Conservation (phyloP, 2,888 invertebrate species). For the Cerastoderma edule region DNA sequence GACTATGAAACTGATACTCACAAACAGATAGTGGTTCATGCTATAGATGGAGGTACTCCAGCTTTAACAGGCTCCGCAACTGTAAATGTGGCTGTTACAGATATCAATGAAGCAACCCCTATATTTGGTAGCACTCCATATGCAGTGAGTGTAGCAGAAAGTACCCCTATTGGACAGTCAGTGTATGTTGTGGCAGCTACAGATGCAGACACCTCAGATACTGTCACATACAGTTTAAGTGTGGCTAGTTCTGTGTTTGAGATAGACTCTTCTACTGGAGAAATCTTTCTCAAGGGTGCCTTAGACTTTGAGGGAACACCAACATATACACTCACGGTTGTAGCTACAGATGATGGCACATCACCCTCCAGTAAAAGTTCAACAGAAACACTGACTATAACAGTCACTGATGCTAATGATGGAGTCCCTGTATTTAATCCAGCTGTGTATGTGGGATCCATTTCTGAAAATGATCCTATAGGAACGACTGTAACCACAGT, state of each 20-base stretch:
- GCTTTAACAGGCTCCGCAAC: conserved; percentile 93
- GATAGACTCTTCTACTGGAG: conserved; percentile 37
- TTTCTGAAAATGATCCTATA: conserved; percentile 64
- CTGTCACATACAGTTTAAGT: conserved; percentile 33
- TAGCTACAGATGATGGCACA: conserved; percentile 41
- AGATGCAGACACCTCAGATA: conserved; percentile 70
- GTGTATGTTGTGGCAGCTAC: conserved; percentile 59
- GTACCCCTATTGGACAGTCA: conserved; percentile 29
- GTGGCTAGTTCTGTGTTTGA: conserved; percentile 38
- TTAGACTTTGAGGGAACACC: conserved; percentile 37
- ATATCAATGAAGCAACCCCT: conserved; percentile 53
- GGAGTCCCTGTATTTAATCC: conserved; percentile 71
- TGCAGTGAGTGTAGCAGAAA: conserved; percentile 34
- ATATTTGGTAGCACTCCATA: conserved; percentile 39
- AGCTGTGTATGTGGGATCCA: conserved; percentile 57
- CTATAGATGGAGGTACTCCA: conserved; percentile 85
- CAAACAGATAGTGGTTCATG: conserved; percentile 44
- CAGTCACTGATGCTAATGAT: conserved; percentile 74
- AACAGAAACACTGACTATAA: conserved; percentile 63
- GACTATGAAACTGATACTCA: conserved; percentile 51
- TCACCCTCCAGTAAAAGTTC: conserved; percentile 14
- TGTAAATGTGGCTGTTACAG: conserved; percentile 67
- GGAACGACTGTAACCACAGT: conserved; percentile 60
- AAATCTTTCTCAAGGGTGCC: conserved; percentile 27
- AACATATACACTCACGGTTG: conserved; percentile 34